These are phyloP conservation scores for Holcopasites calliopsidis DNA, from an alignment of 1,140 invertebrate genomes.

Conservation along the genomic window DNA sequence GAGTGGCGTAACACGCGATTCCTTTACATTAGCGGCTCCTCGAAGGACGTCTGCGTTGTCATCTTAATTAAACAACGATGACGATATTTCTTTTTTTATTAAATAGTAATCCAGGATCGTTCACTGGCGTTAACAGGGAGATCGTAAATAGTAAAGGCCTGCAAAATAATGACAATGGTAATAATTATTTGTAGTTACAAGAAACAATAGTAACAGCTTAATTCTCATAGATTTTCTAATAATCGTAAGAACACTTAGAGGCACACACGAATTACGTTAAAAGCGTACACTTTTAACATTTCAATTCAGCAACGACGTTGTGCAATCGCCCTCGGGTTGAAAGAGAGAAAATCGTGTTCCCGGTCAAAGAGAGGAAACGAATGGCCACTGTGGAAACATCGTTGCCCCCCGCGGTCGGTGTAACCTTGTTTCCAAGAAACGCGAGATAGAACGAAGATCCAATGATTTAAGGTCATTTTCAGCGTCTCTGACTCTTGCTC, in stretches of 20 bases:
- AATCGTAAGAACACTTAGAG: too few relatives aligned
- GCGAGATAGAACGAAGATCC: constrained; percentile 23
- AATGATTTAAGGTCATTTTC: constrained; percentile 45
- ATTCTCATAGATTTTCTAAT: too few relatives aligned
- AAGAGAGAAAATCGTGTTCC: constrained; percentile 7
- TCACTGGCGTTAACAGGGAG: too few relatives aligned
- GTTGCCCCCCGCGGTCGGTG: not conserved
- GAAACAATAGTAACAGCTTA: too few relatives aligned
- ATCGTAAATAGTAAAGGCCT: too few relatives aligned
- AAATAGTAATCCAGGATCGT: too few relatives aligned
- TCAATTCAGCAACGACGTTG: too few relatives aligned
- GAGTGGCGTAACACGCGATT: constrained; percentile 38
- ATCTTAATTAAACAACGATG: not conserved
- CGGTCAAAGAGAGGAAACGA: too few relatives aligned
- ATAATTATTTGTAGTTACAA: too few relatives aligned
- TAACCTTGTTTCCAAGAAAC: not conserved
- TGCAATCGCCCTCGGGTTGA: not conserved
- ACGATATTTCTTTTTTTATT: not conserved
- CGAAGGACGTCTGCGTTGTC: constrained; percentile 14
- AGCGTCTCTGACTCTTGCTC: not conserved
- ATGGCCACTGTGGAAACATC: not conserved
- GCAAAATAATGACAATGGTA: too few relatives aligned
- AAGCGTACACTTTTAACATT: too few relatives aligned
- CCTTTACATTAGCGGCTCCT: not conserved
- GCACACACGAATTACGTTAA: too few relatives aligned